A percentile compares a stretch with the other conserved stretches of the same genome.
Conservation (phyloP, 2,888 invertebrate genomes). For the Tetragnatha montana region DNA sequence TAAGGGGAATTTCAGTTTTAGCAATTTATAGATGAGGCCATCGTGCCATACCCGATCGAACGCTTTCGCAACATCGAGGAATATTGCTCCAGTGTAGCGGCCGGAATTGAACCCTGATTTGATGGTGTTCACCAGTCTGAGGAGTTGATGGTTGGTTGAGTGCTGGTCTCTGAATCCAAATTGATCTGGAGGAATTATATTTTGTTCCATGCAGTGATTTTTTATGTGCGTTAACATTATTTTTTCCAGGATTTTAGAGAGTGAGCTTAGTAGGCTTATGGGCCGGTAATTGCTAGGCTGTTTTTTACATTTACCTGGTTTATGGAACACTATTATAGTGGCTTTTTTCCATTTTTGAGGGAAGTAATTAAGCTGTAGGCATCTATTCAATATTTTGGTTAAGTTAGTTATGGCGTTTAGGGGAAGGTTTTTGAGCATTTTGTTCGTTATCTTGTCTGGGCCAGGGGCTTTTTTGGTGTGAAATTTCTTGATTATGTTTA, state of each 20-base stretch:
- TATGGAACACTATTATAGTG: background rate
- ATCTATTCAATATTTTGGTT: background rate
- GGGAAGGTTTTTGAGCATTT: background rate
- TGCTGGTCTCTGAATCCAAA: background rate
- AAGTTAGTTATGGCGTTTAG: background rate
- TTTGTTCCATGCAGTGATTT: background rate
- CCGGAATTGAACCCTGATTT: background rate
- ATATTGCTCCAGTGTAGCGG: background rate
- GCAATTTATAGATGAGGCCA: constrained; percentile 5
- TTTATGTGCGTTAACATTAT: background rate
- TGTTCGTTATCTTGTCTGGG: background rate
- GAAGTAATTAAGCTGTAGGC: too few relatives aligned
- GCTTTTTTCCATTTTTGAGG: background rate
- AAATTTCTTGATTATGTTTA: background rate
- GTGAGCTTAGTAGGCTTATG: background rate
- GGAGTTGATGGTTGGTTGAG: constrained; percentile 10
- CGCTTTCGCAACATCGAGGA: constrained; percentile 14
- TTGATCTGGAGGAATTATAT: background rate
- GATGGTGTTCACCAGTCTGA: background rate
- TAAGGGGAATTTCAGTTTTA: background rate
- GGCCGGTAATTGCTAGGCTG: background rate
- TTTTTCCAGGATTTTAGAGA: background rate
- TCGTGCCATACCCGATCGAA: constrained; percentile 16
- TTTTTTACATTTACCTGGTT: constrained; percentile 1
- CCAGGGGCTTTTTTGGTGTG: background rate